A percentile compares a stretch with the other conserved stretches of the same genome.
Conservation (phyloP, 2,797 vertebrate species). For the Graptemys geographica region DNA sequence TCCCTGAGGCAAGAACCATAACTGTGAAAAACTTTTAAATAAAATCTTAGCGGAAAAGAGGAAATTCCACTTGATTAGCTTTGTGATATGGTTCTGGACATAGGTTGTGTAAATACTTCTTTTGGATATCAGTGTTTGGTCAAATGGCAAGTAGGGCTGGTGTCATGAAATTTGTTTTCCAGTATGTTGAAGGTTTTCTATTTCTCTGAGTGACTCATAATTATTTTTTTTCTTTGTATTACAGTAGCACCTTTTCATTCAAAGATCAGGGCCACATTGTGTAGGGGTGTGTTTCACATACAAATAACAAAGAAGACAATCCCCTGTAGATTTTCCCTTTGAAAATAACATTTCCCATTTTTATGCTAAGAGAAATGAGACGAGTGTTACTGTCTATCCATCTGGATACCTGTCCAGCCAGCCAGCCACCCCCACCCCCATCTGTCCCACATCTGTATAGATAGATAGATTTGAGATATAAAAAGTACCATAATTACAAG, state of each 20-base stretch:
- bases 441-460: accelerated
- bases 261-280: neutral
- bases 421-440: too few species aligned
- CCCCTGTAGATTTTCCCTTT: constrained; percentile 65
- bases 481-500: too few species aligned
- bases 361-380: constrained; percentile 39
- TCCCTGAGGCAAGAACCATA: neutral
- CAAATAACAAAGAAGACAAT: constrained; percentile 62
- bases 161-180: constrained; percentile 9
- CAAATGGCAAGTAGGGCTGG: neutral
- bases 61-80: accelerated
- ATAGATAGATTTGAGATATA: neutral
- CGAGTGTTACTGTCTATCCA: constrained; percentile 65
- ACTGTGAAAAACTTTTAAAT: neutral
- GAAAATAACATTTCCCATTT: constrained; percentile 72
- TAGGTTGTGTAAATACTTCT: neutral
- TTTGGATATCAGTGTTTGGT: neutral
- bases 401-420: neutral
- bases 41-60: neutral
- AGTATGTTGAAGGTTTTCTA: neutral
- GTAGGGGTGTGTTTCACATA: neutral
- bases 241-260: constrained; percentile 69
- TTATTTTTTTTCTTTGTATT: constrained; percentile 36
- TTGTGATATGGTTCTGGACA: neutral
- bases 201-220: neutral